Evolutionary conservation across 1,140 invertebrate species (phyloP), one percentile per base, ranked within the genome.

Genomic region (Papilio machaon): DNA sequence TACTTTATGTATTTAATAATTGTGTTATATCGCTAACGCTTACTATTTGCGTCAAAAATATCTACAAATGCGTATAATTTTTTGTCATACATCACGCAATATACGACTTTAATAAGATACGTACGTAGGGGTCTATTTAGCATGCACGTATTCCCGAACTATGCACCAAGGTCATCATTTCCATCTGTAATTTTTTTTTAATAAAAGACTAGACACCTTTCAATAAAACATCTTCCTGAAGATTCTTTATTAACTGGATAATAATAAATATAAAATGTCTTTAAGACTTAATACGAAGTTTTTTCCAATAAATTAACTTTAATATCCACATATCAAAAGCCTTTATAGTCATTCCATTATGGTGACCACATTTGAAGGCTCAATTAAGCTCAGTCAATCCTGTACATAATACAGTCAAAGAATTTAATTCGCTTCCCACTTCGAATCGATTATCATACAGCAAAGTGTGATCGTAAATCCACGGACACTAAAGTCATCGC

Each of bases 151-250:
- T 13, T 11, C 19, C 1, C 17, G 58, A 30, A 30, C 23, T 54
- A 30, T 23, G 19, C 8, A 64, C 19, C 60, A 64, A 64, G 60
- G 60, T 13, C 23, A 64, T 13, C 17, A 58, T 58, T 64, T 64
- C 23, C 19, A 64, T 30, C 38, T 43, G 38, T 43, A 43, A 2
- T 43, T 43, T 43, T 30, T 9, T 19, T 64, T 64, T 30, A 64
- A n/a, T 10, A 58, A 58, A 19, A 19, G 8, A 19, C 17, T 58
- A 58, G 54, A 64, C 19, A 17, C 1, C 30, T 10, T 30, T 35
- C 10, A 64, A 64, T 64, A 64, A 64, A 64, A 64, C 13, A 35
- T 64, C 60, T 64, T 64, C 60, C 60, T 64, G n/a, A 3, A 64
- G 23, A 13, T n/a, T 58, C 23, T 30, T n/a, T 64, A 64, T 64